Evolutionary conservation across 2,113 vertebrate species (phyloP), one percentile per base, ranked within the genome.

Genomic region (Epinephelus fuscoguttatus): DNA sequence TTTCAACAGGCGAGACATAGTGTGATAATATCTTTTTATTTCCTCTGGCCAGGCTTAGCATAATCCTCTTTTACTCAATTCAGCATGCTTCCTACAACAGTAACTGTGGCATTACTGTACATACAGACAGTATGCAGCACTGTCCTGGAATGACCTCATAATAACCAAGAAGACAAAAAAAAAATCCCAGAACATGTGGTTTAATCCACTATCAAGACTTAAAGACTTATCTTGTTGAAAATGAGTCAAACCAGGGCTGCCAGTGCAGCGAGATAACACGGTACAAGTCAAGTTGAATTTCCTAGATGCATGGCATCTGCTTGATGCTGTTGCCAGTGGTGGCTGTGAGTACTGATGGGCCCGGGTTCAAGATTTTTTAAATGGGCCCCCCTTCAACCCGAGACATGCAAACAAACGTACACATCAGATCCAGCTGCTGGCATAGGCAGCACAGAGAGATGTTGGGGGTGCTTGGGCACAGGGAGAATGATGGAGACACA

Each of bases 1-100:
- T 57, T 62, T 77, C 15, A 72, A 67, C 6, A 61, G 53, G 21
- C 23, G 1, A 56, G 11, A 80, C 60, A 77, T 23, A 25, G 10
- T 68, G 45, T 70, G 66, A 70, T 33, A n/a, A 60, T 75, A 23
- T 64, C 10, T 68, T 21, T 23, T 17, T 45, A 5, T 64, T 75
- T 4, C 3, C 18, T 45, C 62, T 49, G 71, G 85, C 49, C 8
- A 56, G 61, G 70, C 64, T 80, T 70, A 67, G 21, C 11, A 42
- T 77, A 87, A 84, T 84, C 78, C 63, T 74, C 77, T 88, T 78
- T 60, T n/a, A 60, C 55, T 14, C 19, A 64, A 62, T 77, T 79
- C 62, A 73, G 30, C 75, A 72, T 42, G 53, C 52, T 57, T 57
- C 25, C 70, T 66, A 23, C 45, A 50, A n/a, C 19, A 70, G 37